Evolutionary conservation across 2,113 vertebrate species (phyloP), one percentile per base, ranked within the genome.

Genomic region (Sinocyclocheilus anophthalmus): DNA sequence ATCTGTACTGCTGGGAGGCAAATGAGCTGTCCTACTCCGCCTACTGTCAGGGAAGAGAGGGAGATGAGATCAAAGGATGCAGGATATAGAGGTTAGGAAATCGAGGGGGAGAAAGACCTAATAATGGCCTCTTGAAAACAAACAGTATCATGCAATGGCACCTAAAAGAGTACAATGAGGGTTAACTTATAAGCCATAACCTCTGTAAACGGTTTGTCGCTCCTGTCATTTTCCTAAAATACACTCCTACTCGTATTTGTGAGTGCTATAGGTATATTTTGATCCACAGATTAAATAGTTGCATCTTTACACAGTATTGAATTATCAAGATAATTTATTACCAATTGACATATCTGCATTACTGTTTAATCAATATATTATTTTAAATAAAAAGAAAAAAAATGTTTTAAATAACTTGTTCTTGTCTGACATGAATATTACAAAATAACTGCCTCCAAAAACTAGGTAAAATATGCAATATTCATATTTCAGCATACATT

Each of bases 31-130:
- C 79, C 61, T 83, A 20, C 81, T 73, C 65, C 67, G 48, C 81
- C 81, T 72, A 83, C 45, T 11, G 50, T 57, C 73, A 83, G 84
- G 22, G 24, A 76, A 83, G 63, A 67, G 53, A 75, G 53, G 33
- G 26, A 83, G 81, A 72, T 55, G 50, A 33, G 53, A 86, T 86
- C 79, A 81, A 65, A 61, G 78, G 55, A 88, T 42, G 55, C 63
- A 81, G 69, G 65, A 59, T 81, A 48, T 45, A 79, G 84, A 83
- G 73, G 53, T 67, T 26, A 77, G 76, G 48, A 85, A 55, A 5
- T 26, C 39, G 50, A 86, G 63, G 57, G 85, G 63, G 69, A 87
- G 82, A 88, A 83, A 61, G 63, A 48, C 24, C 80, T 82, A 82
- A 69, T 82, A 53, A 50, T 10, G 42, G 63, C 45, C 63, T 39